Base-by-base conservation (phyloP, 2,113 vertebrate species). In the Aythya baeri region DNA sequence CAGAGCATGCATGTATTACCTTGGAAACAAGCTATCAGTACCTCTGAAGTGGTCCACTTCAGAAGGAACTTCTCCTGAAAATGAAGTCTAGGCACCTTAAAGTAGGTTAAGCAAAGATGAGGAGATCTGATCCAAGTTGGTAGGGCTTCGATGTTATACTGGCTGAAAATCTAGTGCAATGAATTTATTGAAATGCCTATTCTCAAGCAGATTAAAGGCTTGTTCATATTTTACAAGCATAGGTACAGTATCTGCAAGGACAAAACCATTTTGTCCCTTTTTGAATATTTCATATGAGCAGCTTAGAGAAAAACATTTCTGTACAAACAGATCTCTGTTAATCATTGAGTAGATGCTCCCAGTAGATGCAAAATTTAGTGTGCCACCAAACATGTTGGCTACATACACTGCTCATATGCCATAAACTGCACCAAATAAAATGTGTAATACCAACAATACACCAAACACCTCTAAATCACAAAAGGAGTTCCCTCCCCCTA, bases 51-150 rank as follows among this genome's bases (percentile, higher is more conserved):
- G 44, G n/a, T 4, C 67, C 49, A 54, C 26, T 32, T 59, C 46
- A 59, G 9, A 74, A 82, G 1, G 3, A 14, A 25, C 9, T 87
- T 78, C 36, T 13, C 4, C n/a, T 23, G 7, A 61, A 85, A 71
- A 10, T 4, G 2, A 55, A 11, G 31, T 71, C 46, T 20, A 59
- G 2, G 52, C 5, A 80, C 63, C 59, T 94, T 70, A 41, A 36
- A 29, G 13, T 1, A 1, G 41, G 23, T 46, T 34, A 46, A 2
- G 43, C 43, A 68, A 46, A 46, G 65, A 67, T n/a, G 43, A 68
- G 0, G 43, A 68, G 0, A 9, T 41, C 36, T 55, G 17, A 85
- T 22, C 27, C 20, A 6, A 41, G 26, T 5, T 55, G 12, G 34
- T 18, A 61, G 14, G 8, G 43, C 17, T 38, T 73, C 5, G 9